phyloP scores from a whole-genome alignment of 2,797 vertebrate genomes.

The Pelochelys cantorii region DNA sequence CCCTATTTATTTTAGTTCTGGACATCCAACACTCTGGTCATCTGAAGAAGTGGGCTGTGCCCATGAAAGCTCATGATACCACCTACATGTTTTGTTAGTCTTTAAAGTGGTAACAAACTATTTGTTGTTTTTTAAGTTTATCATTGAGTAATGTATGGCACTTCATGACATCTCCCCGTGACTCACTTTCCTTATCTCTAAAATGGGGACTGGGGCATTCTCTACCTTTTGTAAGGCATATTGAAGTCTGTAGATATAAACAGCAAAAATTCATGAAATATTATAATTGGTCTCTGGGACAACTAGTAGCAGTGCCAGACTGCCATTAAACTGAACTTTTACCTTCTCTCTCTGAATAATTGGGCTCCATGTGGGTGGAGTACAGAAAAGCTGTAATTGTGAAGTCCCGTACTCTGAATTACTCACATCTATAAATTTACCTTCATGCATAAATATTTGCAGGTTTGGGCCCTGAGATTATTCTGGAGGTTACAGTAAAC shows the following conservation, averaged over 20 bases:
- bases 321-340: background rate
- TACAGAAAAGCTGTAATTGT: background rate
- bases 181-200: background rate
- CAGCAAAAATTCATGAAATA: background rate
- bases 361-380: background rate
- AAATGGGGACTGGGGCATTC: background rate
- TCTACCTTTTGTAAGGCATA: background rate
- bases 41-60: no score
- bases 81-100: no score
- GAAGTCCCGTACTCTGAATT: background rate
- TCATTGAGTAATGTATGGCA: background rate
- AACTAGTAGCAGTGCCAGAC: background rate
- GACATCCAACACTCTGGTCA: no score
- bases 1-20: no score
- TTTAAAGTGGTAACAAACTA: no score
- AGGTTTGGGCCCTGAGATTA: accelerated
- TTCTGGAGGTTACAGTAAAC: background rate
- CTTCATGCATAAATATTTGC: accelerated
- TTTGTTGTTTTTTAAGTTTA: no score
- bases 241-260: background rate
- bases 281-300: background rate
- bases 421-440: accelerated
- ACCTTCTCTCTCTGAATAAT: background rate
- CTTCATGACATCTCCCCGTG: background rate
- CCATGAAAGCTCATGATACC: no score